Base-by-base conservation (phyloP, 2,888 invertebrate genomes). In the Rotaria socialis region DNA sequence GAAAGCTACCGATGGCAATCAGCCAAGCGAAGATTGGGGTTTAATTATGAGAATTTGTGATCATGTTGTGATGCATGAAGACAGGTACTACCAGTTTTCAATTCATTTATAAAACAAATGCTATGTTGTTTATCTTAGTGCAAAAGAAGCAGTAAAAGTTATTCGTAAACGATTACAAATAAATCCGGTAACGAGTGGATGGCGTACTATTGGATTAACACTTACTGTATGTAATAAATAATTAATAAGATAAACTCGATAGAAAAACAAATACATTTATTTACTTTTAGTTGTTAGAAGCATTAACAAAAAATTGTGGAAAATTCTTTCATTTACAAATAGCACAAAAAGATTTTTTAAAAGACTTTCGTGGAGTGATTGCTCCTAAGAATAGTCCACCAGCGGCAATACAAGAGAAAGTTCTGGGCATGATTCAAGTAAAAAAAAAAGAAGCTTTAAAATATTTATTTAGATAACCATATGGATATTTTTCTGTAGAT, bases 301-400 rank as follows among this genome's bases (percentile, higher is more conserved):
- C 80, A 24, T 80, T 80, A n/a, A n/a, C 80, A 7, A 80, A 80
- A 80, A 80, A 80, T 47, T 80, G 80, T 80, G 80, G 80, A 24
- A 80, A 80, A n/a, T 10, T 47, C 0, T 80, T 80, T 80, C 80
- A 80, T 80, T 3, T 47, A 10, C 80, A 80, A 80, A 43, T 80
- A n/a, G 80, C 80, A 22, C 43, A 47, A 14, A 80, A 80, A 92
- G 99, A 99, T 90, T 98, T 99, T 90, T 94, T 97, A 89, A 95
- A 95, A 88, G 93, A 94, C 88, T 90, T 94, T 87, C 92, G 93
- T 43, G 93, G 93, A 89, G 90, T 94, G 84, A 93, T 94, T 88
- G 93, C 97, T n/a, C 97, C 98, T 22, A 98, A 98, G 92, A 96
- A 97, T 92, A 97, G 99, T 91, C 98, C 99, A 14, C 98, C 99